Evolutionary conservation across 1,140 invertebrate genomes (phyloP).

Genomic region (Hyles vespertilio): DNA sequence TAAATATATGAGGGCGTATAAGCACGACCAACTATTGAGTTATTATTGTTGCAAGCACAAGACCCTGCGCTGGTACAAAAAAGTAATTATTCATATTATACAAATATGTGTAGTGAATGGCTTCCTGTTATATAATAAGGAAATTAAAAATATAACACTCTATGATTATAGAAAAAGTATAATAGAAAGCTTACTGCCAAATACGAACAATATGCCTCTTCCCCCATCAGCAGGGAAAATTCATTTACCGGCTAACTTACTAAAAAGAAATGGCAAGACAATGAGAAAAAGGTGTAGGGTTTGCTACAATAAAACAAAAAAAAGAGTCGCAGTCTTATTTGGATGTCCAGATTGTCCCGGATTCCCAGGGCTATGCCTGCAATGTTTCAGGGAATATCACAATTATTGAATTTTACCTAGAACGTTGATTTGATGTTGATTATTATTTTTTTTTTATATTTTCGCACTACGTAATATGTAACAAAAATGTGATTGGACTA

Average conservation of each 20-base stretch:
- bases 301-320: not conserved
- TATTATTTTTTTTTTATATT: no score
- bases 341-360: not conserved
- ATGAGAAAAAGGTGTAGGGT: not conserved
- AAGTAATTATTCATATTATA: conserved; percentile 24
- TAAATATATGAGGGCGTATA: conserved; percentile 37
- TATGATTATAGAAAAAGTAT: not conserved
- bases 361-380: not conserved
- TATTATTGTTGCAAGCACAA: conserved; percentile 43
- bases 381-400: not conserved
- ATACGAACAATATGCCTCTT: not conserved
- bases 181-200: not conserved
- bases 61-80: conserved; percentile 42
- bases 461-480: no score
- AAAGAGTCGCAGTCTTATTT: not conserved
- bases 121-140: conserved; percentile 1
- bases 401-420: no score
- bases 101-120: conserved; percentile 12
- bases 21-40: conserved; percentile 37
- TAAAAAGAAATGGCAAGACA: not conserved
- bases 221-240: not conserved
- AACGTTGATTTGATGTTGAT: no score
- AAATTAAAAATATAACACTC: not conserved
- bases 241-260: not conserved
- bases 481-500: no score